Evolutionary conservation across 2,888 invertebrate species (phyloP), one percentile per base, ranked within the genome.

Genomic region (Chrysolina oricalcia): DNA sequence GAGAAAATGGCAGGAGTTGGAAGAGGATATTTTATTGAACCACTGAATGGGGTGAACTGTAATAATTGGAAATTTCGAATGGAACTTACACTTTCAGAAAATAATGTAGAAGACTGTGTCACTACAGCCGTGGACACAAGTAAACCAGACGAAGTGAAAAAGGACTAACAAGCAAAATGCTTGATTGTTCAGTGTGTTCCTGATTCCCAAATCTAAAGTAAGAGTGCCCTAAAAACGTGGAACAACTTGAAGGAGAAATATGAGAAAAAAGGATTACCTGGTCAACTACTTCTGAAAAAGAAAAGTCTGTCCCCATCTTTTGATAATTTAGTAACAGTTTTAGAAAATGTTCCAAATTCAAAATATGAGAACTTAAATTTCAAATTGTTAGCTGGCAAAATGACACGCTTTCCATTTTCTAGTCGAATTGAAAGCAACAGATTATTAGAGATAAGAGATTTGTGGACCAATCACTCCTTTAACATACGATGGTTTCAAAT

Each of bases 11-110:
- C n/a, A n/a, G n/a, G n/a, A 48, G 5, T n/a, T n/a, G 63, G 63
- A 40, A 40, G 35, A 64, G 21, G 63, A 17, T 40, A 40, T 19
- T 19, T 13, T 64, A 64, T 64, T 41, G 63, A 64, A 19, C 63
- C 19, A n/a, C 21, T 64, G 17, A 64, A 27, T 64, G 64, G 64
- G 9, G 17, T 19, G 11, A 64, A 64, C 35, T 64, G n/a, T 15
- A 35, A 64, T 40, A 40, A 64, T 17, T 41, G 41, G 41, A 64
- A 64, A 64, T 64, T 64, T 17, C 35, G 64, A 35, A 64, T 64
- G 41, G 41, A 64, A 21, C n/a, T 64, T 15, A 41, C 35, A 64
- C 35, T 64, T 15, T n/a, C 35, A 64, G 63, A 48, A 48, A 48
- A 17, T 48, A 48, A n/a, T 48, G 9, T 64, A 4, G 35, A 41